Evolutionary conservation across 2,797 vertebrate species (phyloP).

Genomic region (Squalus acanthias): DNA sequence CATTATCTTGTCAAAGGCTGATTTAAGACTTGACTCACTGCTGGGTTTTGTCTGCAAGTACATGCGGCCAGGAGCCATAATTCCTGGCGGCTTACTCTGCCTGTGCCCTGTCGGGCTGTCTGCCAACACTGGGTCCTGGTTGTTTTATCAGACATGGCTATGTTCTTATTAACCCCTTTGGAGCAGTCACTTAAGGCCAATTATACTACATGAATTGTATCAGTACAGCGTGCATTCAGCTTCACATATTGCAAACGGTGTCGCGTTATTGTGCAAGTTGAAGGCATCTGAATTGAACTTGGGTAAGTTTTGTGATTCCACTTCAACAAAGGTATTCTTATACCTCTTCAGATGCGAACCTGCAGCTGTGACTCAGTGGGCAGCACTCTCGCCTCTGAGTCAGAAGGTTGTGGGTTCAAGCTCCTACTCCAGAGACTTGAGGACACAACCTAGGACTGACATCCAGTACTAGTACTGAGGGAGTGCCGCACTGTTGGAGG

Average conservation of each 20-base stretch:
- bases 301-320: neutral
- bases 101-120: constrained; percentile 8
- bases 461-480: neutral
- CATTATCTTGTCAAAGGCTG: constrained; percentile 37
- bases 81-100: neutral
- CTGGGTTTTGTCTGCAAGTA: neutral
- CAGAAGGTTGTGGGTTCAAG: neutral
- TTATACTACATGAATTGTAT: neutral
- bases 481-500: too few species aligned
- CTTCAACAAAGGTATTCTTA: neutral
- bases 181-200: neutral
- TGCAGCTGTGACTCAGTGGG: neutral
- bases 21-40: constrained; percentile 30
- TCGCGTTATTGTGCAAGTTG: neutral
- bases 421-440: neutral
- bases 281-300: neutral
- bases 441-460: neutral
- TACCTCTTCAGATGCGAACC: neutral
- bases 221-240: neutral
- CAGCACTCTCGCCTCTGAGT: neutral
- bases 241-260: neutral
- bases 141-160: neutral
- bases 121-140: neutral
- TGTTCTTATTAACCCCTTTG: constrained; percentile 18
- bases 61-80: neutral